Conservation (phyloP, 2,797 vertebrate species). For the Calcarius lapponicus region DNA sequence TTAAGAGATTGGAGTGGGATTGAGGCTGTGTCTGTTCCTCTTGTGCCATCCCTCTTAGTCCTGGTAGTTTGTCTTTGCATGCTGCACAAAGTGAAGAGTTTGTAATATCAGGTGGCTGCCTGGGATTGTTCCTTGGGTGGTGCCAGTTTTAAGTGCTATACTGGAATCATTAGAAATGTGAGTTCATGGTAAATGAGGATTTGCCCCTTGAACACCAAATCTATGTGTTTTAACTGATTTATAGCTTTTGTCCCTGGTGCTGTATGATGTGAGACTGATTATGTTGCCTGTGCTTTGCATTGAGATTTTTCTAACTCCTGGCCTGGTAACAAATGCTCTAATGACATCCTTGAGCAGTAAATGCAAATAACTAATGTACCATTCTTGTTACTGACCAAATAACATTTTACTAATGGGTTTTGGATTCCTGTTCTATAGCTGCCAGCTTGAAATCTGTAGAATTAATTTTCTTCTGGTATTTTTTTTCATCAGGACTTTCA, state of each 20-base stretch:
- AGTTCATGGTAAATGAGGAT: background rate
- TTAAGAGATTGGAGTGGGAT: background rate
- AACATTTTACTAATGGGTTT: background rate
- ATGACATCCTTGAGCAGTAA: background rate
- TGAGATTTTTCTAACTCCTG: background rate
- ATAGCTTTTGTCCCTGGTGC: background rate
- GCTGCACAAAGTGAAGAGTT: background rate
- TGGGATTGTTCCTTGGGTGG: background rate
- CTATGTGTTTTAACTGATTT: background rate
- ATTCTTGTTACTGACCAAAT: background rate
- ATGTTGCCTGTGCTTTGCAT: background rate
- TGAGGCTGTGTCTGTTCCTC: background rate
- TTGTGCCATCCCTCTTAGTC: background rate
- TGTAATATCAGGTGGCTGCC: background rate
- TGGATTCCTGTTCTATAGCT: background rate
- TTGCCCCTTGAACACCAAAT: background rate
- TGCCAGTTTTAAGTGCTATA: background rate
- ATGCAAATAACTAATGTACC: background rate
- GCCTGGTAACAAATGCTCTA: background rate
- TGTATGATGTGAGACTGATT: background rate
- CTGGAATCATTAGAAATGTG: background rate
- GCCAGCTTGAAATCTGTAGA: background rate
- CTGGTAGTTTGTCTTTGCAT: background rate
- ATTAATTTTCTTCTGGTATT: background rate
- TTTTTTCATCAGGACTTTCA: conserved; percentile 79